Percentiles rank a stretch among this genome's conserved stretches.
Evolutionary conservation across 2,113 vertebrate genomes (phyloP).

Genomic region (Corynorhinus townsendii): DNA sequence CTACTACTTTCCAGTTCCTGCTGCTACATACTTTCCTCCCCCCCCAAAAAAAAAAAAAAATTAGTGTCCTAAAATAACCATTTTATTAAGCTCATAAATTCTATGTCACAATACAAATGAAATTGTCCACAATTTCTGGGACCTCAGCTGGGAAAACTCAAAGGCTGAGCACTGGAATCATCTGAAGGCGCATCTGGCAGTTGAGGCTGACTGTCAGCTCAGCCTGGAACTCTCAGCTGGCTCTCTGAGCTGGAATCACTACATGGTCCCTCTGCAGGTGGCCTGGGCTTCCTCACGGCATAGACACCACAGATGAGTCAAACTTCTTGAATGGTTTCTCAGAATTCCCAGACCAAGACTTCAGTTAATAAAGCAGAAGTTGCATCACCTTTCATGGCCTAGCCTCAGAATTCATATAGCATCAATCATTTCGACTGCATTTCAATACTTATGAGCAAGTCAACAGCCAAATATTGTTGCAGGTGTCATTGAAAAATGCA

Average conservation of each 20-base stretch:
- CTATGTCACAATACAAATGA: background rate
- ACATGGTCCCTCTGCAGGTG: background rate
- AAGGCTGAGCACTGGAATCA: background rate
- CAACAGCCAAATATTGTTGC: background rate
- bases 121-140: background rate
- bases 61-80: background rate
- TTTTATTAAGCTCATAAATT: background rate
- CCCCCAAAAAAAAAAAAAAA: background rate
- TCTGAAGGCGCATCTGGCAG: background rate
- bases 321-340: background rate
- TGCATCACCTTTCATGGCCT: background rate
- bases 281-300: background rate
- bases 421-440: background rate
- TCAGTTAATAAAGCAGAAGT: background rate
- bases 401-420: background rate
- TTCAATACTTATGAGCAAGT: background rate
- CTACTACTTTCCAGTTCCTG: background rate
- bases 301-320: background rate
- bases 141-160: background rate
- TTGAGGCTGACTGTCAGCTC: background rate
- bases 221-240: background rate
- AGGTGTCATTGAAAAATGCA: background rate
- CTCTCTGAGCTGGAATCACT: background rate
- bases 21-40: background rate
- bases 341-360: background rate